phyloP scores from a whole-genome alignment of 2,888 invertebrate genomes.

The Syrista parreyssii region DNA sequence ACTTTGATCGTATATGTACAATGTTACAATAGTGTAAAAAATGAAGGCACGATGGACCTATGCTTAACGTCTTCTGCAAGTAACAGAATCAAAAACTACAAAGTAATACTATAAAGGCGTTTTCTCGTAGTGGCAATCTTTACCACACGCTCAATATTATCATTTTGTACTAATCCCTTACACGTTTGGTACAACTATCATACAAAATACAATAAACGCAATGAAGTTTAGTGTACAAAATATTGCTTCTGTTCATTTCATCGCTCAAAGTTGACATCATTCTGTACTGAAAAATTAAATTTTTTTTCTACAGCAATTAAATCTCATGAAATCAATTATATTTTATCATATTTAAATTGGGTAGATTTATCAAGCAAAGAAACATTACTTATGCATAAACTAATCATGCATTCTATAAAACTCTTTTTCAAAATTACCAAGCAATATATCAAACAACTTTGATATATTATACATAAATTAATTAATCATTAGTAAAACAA shows the following conservation, averaged over 20 bases:
- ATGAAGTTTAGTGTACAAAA: background rate
- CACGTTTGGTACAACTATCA: background rate
- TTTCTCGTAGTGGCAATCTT: background rate
- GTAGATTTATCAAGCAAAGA: background rate
- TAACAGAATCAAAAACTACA: slow-evolving; percentile 4
- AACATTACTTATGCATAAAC: background rate
- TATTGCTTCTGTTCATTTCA: background rate
- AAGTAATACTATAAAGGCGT: slow-evolving; percentile 6
- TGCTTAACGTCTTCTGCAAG: background rate
- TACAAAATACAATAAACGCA: background rate
- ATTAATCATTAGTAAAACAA: too few species aligned
- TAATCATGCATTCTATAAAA: background rate
- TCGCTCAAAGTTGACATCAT: background rate
- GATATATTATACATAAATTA: background rate
- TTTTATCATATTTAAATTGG: background rate
- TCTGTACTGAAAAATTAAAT: background rate
- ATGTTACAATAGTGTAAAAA: slow-evolving; percentile 12
- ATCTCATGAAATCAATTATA: background rate
- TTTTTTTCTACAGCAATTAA: background rate
- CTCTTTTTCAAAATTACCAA: background rate
- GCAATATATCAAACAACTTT: background rate
- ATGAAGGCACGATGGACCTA: slow-evolving; percentile 22
- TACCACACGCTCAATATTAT: background rate
- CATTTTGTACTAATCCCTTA: background rate
- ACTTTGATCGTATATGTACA: slow-evolving; percentile 17